phyloP scores from a whole-genome alignment of 1,140 invertebrate genomes.

The Asbolus verrucosus region DNA sequence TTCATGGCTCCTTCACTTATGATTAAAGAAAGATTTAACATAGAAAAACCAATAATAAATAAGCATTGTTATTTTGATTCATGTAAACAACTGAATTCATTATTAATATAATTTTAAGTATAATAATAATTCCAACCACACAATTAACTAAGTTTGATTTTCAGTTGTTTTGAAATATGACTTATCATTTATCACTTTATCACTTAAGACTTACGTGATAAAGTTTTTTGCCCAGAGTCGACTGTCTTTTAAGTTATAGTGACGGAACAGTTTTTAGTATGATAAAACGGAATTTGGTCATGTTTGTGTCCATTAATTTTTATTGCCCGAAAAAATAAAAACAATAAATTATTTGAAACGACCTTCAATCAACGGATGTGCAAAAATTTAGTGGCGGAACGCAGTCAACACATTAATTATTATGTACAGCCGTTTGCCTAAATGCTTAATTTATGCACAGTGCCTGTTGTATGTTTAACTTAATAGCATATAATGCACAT shows the following conservation, averaged over 20 bases:
- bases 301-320: conserved; percentile 18
- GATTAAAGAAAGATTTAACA: too few species aligned
- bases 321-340: conserved; percentile 18
- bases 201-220: too few species aligned
- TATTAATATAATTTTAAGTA: too few species aligned
- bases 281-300: conserved; percentile 25
- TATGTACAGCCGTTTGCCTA: conserved; percentile 31
- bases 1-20: too few species aligned
- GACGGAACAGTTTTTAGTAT: conserved; percentile 11
- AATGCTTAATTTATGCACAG: conserved; percentile 37
- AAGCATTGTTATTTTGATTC: too few species aligned
- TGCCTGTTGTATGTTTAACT: conserved; percentile 34
- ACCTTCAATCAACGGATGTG: conserved; percentile 44
- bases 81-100: too few species aligned
- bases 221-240: neutral
- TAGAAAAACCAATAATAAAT: too few species aligned
- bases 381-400: conserved; percentile 43
- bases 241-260: conserved; percentile 5
- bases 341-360: conserved; percentile 43
- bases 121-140: too few species aligned
- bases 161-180: too few species aligned
- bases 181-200: too few species aligned
- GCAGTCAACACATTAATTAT: conserved; percentile 35
- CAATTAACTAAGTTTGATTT: too few species aligned
- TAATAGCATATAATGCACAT: conserved; percentile 27